Evolutionary conservation across 2,888 invertebrate species (phyloP).

Genomic region (Rhagonycha fulva): DNA sequence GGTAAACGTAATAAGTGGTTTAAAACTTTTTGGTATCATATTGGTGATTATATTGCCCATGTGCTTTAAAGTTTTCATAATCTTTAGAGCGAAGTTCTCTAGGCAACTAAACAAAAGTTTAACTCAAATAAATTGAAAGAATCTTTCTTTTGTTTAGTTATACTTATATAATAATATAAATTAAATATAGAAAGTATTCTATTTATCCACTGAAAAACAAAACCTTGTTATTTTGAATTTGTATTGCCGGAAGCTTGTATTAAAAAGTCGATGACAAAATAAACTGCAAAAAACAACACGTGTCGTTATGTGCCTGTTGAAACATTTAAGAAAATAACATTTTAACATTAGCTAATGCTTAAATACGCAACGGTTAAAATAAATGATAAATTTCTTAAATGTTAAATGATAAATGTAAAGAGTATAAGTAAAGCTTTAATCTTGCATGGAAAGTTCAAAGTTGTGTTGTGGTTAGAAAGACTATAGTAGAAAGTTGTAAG

Average conservation of each 20-base stretch:
- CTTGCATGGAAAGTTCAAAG: too few species aligned
- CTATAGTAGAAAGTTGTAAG: too few species aligned
- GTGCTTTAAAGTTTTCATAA: background rate
- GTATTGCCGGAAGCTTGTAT: background rate
- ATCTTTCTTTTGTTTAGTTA: background rate
- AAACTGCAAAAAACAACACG: too few species aligned
- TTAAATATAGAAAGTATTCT: background rate
- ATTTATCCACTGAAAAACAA: too few species aligned
- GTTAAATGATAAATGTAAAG: too few species aligned
- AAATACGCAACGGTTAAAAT: too few species aligned
- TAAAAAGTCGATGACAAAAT: background rate
- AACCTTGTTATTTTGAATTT: background rate
- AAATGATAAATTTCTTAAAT: too few species aligned
- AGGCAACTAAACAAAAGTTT: background rate
- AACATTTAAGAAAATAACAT: too few species aligned
- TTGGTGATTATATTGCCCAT: background rate
- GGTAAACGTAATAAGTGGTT: background rate
- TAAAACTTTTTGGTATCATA: background rate
- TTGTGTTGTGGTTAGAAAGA: too few species aligned
- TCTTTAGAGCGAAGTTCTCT: background rate
- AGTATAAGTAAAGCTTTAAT: too few species aligned
- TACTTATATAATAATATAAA: background rate
- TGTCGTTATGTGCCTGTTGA: too few species aligned
- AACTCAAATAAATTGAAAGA: background rate
- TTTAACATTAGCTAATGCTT: too few species aligned